Evolutionary conservation across 2,797 vertebrate genomes (phyloP), one percentile per base, ranked within the genome.

Genomic region (Sarcophilus harrisii): DNA sequence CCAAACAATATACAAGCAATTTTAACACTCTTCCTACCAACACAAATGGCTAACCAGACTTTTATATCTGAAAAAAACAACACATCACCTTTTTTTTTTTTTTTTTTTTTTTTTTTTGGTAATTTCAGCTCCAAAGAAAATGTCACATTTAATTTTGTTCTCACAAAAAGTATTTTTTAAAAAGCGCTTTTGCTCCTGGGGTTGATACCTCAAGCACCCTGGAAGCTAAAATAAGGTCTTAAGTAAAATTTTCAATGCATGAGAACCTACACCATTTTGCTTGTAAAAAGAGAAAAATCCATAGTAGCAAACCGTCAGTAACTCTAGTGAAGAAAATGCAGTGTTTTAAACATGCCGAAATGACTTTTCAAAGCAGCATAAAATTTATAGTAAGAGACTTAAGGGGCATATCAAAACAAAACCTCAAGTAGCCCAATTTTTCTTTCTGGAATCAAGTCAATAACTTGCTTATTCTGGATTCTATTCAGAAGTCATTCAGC

Each of bases 391-490:
- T 95, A 97, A 96, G 94, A 94, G 95, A 91, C 97, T 97, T 97
- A 2, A 2, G 97, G 96, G 98, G 96, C 92, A 55, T n/a, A 96
- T 97, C 90, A 94, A 95, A 96, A 97, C 95, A 95, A 97, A 98
- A 96, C 94, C 91, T 93, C 92, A 96, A 95, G 97, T 95, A 97
- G 96, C 94, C 93, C 55, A 90, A 89, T 59, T 93, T 96, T 93
- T 97, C 73, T 58, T 94, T 97, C 95, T 96, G 97, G 97, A 97
- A 73, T 93, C 62, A 58, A 93, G 94, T 98, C 97, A 97, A 58
- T 91, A 94, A 90, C 57, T 96, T 98, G 98, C 94, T 98, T 98
- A 95, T 96, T 97, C 97, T 98, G 97, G 97, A 98, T 94, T 97
- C 94, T 96, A 95, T 97, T 98, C 98, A 98, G 96, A 96, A 94